A percentile compares a stretch with the other conserved stretches of the same genome.
phyloP scores from a whole-genome alignment of 2,113 vertebrate genomes.

The Pygoscelis adeliae region DNA sequence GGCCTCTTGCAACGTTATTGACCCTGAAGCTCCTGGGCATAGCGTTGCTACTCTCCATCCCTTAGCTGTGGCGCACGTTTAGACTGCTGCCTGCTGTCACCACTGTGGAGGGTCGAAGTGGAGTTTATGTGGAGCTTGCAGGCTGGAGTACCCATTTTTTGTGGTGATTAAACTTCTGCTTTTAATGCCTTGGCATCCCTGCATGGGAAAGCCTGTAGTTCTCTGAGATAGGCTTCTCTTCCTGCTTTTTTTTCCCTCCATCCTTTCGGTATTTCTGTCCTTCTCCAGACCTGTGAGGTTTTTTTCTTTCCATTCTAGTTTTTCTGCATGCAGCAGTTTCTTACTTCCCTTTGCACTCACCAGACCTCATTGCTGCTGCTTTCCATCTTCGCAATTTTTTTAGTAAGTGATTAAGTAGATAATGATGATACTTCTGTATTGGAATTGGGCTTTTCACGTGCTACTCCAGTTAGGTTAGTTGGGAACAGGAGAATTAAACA shows the following conservation, averaged over 20 bases:
- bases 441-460: not conserved
- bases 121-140: not conserved
- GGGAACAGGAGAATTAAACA: not conserved
- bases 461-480: not conserved
- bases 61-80: fast-evolving
- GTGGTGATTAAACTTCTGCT: not conserved
- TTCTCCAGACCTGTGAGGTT: not conserved
- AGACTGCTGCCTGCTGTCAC: not conserved
- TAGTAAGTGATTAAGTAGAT: not conserved
- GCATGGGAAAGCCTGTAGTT: not conserved
- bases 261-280: not conserved
- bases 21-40: not conserved
- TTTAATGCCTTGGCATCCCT: not conserved
- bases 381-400: not conserved
- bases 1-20: not conserved
- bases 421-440: not conserved
- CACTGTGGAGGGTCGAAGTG: not conserved
- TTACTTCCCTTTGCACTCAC: not conserved
- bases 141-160: not conserved
- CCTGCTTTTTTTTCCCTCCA: not conserved
- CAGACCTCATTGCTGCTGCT: not conserved
- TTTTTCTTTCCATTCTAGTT: not conserved
- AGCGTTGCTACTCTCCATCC: not conserved
- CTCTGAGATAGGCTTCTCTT: not conserved
- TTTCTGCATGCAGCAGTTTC: not conserved